A percentile compares a stretch with the other conserved stretches of the same genome.
phyloP scores from a whole-genome alignment of 2,888 invertebrate species.

The Trisateles emortualis region DNA sequence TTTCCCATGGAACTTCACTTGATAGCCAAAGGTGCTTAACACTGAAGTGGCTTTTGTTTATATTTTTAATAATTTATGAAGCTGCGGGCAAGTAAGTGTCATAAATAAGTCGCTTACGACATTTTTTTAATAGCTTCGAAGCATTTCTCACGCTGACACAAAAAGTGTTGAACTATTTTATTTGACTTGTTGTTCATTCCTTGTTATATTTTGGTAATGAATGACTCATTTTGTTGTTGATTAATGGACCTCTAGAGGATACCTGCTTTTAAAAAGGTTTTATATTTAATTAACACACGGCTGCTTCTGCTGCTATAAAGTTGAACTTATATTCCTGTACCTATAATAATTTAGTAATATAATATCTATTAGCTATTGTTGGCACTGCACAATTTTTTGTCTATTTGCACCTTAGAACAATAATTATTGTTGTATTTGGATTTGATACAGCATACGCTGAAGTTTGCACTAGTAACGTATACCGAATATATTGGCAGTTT shows the following conservation, averaged over 20 bases:
- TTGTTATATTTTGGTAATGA: neutral
- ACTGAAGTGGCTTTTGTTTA: conserved; percentile 34
- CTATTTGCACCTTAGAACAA: no score
- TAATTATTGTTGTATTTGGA: no score
- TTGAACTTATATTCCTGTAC: no score
- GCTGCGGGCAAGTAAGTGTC: conserved; percentile 20
- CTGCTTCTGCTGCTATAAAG: no score
- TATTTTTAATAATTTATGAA: conserved; percentile 32
- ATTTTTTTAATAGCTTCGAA: conserved; percentile 8
- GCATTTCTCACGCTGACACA: conserved; percentile 23
- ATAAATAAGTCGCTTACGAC: conserved; percentile 32
- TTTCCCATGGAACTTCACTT: conserved; percentile 30
- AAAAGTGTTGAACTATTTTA: neutral
- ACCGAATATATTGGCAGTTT: no score
- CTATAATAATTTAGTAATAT: no score
- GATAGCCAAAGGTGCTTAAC: conserved; percentile 10
- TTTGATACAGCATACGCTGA: no score
- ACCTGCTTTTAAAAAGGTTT: neutral
- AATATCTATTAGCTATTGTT: no score
- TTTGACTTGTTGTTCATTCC: neutral
- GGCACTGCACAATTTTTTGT: no score
- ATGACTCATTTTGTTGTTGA: conserved; percentile 3
- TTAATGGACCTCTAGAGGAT: conserved; percentile 2
- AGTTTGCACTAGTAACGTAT: no score
- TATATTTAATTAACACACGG: no score